These are phyloP conservation scores for Tetragnatha montana DNA, from an alignment of 2,888 invertebrate genomes.

Conservation along the genomic window DNA sequence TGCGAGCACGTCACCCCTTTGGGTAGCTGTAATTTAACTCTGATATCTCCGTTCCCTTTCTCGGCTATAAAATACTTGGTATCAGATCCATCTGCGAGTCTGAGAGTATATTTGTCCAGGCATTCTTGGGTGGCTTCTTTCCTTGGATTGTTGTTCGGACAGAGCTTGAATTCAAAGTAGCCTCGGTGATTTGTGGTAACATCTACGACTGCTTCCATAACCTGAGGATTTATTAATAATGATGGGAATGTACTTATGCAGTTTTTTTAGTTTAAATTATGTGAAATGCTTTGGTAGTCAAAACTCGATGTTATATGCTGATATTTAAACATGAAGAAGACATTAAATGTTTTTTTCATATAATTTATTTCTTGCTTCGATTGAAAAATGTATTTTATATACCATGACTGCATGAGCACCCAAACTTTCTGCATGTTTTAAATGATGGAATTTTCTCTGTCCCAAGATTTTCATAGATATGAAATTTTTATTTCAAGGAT, in stretches of 20 bases:
- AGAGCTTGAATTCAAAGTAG: slow-evolving; percentile 89
- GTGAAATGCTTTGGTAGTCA: no score
- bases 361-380: no score
- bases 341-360: no score
- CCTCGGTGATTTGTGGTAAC: slow-evolving; percentile 92
- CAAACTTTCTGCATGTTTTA: no score
- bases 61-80: slow-evolving; percentile 75
- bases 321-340: no score
- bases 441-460: no score
- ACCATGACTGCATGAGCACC: no score
- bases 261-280: no score
- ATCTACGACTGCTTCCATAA: slow-evolving; percentile 85
- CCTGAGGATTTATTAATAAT: slow-evolving; percentile 12
- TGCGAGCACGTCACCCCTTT: slow-evolving; percentile 79
- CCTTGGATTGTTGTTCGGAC: slow-evolving; percentile 87
- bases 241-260: background rate
- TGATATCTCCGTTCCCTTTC: slow-evolving; percentile 59
- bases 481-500: no score
- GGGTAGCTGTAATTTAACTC: slow-evolving; percentile 79
- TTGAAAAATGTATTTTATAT: no score
- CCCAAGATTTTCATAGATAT: no score
- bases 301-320: no score
- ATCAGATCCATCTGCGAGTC: slow-evolving; percentile 80
- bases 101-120: slow-evolving; percentile 83
- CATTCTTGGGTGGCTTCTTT: slow-evolving; percentile 86